Conservation (phyloP, 1,140 invertebrate genomes). For the Bombus soroeensis region DNA sequence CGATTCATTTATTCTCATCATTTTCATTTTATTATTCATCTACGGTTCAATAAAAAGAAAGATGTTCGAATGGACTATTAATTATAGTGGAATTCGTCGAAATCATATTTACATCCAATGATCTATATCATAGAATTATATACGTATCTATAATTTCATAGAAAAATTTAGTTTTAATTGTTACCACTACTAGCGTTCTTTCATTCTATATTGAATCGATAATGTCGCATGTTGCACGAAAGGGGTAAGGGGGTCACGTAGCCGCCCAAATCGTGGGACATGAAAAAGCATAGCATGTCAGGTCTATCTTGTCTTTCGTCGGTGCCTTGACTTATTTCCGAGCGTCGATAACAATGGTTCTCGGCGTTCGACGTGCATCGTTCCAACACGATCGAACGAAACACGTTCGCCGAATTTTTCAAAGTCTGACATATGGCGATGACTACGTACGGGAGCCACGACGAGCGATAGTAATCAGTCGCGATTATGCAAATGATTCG, state of each 20-base stretch:
- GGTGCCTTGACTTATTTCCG: background rate
- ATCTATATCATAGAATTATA: background rate
- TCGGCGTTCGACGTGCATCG: background rate
- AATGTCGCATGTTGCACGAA: background rate
- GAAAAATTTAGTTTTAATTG: background rate
- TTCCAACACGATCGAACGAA: background rate
- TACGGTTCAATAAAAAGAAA: background rate
- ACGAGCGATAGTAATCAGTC: constrained; percentile 65
- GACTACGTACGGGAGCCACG: constrained; percentile 45
- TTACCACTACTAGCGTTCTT: background rate
- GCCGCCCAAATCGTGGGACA: no score
- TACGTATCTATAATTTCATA: background rate
- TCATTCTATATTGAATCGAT: background rate
- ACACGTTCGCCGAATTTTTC: constrained; percentile 52
- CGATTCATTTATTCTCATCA: background rate
- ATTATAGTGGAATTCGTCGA: background rate
- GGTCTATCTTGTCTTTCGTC: background rate
- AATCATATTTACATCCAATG: background rate
- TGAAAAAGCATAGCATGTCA: no score
- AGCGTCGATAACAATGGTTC: background rate
- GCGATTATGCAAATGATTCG: constrained; percentile 75
- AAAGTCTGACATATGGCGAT: constrained; percentile 25
- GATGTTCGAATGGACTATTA: no score
- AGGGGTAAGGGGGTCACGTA: no score
- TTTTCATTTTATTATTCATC: background rate